Conservation (phyloP, 2,797 vertebrate genomes). For the Cygnus olor region DNA sequence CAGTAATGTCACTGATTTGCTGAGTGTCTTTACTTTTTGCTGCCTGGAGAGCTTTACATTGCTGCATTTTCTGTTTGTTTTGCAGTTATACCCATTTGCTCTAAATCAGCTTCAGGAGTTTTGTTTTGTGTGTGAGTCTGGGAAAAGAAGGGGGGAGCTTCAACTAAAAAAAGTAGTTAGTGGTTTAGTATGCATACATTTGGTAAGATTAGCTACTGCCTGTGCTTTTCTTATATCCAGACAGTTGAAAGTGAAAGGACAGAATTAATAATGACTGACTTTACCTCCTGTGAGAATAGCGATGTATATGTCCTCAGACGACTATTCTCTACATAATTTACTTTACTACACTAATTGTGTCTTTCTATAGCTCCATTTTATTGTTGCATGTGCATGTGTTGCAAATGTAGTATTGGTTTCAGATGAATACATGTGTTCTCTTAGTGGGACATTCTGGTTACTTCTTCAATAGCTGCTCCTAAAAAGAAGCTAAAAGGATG, state of each 20-base stretch:
- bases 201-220: not conserved
- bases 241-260: not conserved
- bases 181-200: not conserved
- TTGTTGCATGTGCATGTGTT: not conserved
- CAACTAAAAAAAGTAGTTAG: not conserved
- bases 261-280: not conserved
- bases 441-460: not conserved
- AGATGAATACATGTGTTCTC: not conserved
- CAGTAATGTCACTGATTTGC: not conserved
- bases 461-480: not conserved
- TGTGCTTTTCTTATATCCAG: not conserved
- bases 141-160: not conserved
- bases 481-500: conserved; percentile 5
- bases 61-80: not conserved
- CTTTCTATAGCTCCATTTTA: not conserved
- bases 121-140: not conserved
- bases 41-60: not conserved
- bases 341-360: no score
- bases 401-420: not conserved
- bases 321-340: not conserved
- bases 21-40: not conserved
- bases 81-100: not conserved
- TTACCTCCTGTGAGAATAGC: not conserved
- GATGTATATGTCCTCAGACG: not conserved
- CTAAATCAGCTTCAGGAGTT: conserved; percentile 4